phyloP scores from a whole-genome alignment of 2,113 vertebrate species.

The Electrona antarctica region DNA sequence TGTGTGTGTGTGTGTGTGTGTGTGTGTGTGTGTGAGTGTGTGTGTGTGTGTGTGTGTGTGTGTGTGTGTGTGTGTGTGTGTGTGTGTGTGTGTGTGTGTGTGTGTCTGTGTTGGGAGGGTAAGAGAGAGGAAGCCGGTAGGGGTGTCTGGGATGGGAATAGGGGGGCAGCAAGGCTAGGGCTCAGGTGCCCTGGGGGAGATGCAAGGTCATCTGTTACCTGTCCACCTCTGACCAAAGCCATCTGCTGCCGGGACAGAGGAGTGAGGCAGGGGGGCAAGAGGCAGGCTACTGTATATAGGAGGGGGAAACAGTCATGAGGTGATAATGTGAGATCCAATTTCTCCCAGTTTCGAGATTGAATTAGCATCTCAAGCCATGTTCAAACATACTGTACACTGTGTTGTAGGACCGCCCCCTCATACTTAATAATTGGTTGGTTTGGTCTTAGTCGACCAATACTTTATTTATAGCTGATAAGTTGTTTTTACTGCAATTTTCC shows the following conservation, averaged over 20 bases:
- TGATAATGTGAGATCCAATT: conserved; percentile 37
- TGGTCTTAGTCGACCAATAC: no score
- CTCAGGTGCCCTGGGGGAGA: conserved; percentile 51
- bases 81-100: no score
- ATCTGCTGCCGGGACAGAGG: conserved; percentile 71
- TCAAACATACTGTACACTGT: conserved; percentile 34
- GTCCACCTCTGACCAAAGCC: conserved; percentile 76
- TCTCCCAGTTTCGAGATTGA: conserved; percentile 39
- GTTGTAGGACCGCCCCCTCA: conserved; percentile 32
- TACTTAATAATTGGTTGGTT: no score
- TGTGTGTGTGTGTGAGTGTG: no score
- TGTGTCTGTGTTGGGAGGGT: conserved; percentile 3
- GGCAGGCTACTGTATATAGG: background rate
- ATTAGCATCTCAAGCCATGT: conserved; percentile 46
- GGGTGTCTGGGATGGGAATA: background rate
- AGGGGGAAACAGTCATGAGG: conserved; percentile 23
- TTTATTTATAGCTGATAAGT: no score
- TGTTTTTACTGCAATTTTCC: no score
- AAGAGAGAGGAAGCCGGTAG: conserved; percentile 18
- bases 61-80: no score
- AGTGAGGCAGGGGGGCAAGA: conserved; percentile 1
- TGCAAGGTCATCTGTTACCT: conserved; percentile 77
- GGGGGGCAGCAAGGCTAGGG: conserved; percentile 32
- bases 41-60: no score
- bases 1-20: no score